A percentile compares a stretch with the other conserved stretches of the same genome.
These are phyloP conservation scores for Paragorgia papillata DNA, from an alignment of 92 coral and sea anemone genomes.

Conservation along the genomic window DNA sequence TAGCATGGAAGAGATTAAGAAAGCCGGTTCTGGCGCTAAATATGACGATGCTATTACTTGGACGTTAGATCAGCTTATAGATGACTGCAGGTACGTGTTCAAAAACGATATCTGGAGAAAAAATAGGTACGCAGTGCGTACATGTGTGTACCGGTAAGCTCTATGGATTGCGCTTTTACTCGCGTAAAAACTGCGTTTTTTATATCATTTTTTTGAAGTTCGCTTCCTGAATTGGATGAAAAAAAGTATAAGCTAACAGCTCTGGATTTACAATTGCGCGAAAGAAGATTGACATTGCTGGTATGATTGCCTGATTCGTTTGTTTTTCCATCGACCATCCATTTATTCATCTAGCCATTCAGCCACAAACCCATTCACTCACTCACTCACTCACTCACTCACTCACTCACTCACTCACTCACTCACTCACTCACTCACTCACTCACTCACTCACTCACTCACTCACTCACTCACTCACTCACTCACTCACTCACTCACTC, in stretches of 20 bases:
- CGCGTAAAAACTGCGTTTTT: too few relatives aligned
- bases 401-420: too few relatives aligned
- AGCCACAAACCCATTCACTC: too few relatives aligned
- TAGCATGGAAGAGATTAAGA: slow-evolving; percentile 65
- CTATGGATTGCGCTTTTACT: too few relatives aligned
- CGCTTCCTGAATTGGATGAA: slow-evolving; percentile 17
- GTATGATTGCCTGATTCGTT: not conserved
- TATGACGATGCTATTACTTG: slow-evolving; percentile 51
- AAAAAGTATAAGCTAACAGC: slow-evolving; percentile 1
- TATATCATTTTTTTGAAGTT: not conserved
- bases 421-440: too few relatives aligned
- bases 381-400: too few relatives aligned
- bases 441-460: too few relatives aligned
- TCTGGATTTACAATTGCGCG: slow-evolving; percentile 12
- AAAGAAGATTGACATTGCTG: not conserved
- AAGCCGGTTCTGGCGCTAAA: slow-evolving; percentile 53
- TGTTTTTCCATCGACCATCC: not conserved
- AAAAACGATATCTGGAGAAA: too few relatives aligned
- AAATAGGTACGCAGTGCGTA: too few relatives aligned
- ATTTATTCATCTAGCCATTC: not conserved
- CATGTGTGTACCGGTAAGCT: too few relatives aligned
- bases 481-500: too few relatives aligned
- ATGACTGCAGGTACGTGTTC: slow-evolving; percentile 73
- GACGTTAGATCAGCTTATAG: slow-evolving; percentile 77
- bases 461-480: too few relatives aligned